Evolutionary conservation across 2,113 vertebrate species (phyloP).

Genomic region (Trachemys scripta): DNA sequence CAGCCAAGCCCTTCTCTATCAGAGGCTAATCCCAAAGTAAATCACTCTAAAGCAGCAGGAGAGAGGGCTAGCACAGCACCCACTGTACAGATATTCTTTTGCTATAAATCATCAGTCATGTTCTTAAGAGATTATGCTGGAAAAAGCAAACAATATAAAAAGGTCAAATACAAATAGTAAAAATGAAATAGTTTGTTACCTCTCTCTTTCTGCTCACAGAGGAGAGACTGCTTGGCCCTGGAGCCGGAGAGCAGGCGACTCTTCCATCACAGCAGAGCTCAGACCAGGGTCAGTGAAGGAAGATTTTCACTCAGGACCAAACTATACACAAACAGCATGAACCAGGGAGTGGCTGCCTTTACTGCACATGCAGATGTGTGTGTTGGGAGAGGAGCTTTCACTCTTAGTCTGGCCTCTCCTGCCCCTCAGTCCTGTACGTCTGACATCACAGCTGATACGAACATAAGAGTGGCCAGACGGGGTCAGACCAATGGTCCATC

Average conservation of each 20-base stretch:
- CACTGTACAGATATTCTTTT: slow-evolving; percentile 52
- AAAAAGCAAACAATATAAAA: slow-evolving; percentile 73
- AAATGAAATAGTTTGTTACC: slow-evolving; percentile 72
- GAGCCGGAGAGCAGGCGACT: neutral
- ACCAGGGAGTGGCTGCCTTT: accelerated
- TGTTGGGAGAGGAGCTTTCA: accelerated
- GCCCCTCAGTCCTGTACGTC: neutral
- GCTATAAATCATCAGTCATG: slow-evolving; percentile 77
- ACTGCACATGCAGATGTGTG: accelerated
- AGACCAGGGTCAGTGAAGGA: neutral
- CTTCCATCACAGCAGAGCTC: neutral
- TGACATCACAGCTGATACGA: neutral
- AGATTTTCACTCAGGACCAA: neutral
- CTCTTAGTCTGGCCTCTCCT: neutral
- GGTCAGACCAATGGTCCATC: neutral
- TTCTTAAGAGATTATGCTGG: slow-evolving; percentile 72
- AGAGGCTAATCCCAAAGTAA: slow-evolving; percentile 77
- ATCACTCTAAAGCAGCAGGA: slow-evolving; percentile 78
- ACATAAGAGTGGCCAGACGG: neutral
- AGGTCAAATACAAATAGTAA: slow-evolving; percentile 79
- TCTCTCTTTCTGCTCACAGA: slow-evolving; percentile 24
- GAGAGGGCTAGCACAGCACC: slow-evolving; percentile 62
- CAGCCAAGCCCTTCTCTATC: slow-evolving; percentile 66
- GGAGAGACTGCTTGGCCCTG: slow-evolving; percentile 13
- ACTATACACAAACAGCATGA: neutral